Conservation (phyloP, 2,888 invertebrate species). For the Tortrix viridana region DNA sequence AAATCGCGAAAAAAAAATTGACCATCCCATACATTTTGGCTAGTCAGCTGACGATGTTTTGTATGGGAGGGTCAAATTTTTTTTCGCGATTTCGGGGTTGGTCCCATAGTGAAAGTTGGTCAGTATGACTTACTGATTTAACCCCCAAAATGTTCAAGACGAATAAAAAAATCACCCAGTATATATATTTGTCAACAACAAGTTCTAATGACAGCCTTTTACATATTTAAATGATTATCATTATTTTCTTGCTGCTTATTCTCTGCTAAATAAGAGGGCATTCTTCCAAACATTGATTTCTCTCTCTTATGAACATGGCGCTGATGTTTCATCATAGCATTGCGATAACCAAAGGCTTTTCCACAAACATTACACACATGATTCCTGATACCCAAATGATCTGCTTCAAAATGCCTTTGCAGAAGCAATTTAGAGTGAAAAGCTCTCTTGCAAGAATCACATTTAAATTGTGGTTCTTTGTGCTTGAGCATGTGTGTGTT, state of each 20-base stretch:
- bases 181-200: not conserved
- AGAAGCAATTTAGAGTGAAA: conserved; percentile 59
- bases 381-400: conserved; percentile 64
- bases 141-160: no score
- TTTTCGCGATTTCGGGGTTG: no score
- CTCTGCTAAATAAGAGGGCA: conserved; percentile 41
- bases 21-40: no score
- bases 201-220: not conserved
- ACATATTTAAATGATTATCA: conserved; percentile 14
- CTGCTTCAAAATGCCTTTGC: conserved; percentile 61
- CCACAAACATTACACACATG: conserved; percentile 67
- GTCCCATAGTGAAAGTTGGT: no score
- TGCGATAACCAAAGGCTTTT: conserved; percentile 67
- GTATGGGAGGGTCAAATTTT: no score
- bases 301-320: conserved; percentile 64
- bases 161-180: no score
- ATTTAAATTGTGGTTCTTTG: conserved; percentile 60
- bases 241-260: conserved; percentile 24
- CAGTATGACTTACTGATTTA: no score
- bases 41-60: no score
- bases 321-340: conserved; percentile 69
- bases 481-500: conserved; percentile 64
- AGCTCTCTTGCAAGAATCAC: conserved; percentile 61
- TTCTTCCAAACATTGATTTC: conserved; percentile 45
- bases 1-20: no score